Evolutionary conservation across 2,888 invertebrate species (phyloP), one percentile per base, ranked within the genome.

Genomic region (Cerastoderma edule): DNA sequence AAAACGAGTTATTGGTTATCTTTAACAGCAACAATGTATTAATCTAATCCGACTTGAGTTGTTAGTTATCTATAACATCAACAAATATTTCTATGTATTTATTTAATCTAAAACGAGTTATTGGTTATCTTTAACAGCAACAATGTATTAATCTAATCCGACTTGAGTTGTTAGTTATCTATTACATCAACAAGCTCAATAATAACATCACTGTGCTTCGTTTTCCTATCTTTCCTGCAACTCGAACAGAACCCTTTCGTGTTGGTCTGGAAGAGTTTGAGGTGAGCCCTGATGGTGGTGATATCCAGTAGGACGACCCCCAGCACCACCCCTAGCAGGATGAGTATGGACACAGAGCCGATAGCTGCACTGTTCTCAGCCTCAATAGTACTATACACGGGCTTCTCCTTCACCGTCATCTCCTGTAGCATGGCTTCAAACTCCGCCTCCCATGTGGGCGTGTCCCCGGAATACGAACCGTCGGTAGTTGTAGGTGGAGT

Each of bases 261-360:
- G 27, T 71, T 71, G n/a, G 54, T 28, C 28, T 56, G 32, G 13
- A 71, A 44, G 56, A 71, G 70, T 33, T 48, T 60, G 33, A 64
- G 24, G 24, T 82, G 78, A 13, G 66, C 68, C 30, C 66, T 67
- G 30, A 82, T 73, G 2, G 78, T 81, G 28, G 33, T 64, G 5
- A 81, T 39, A 69, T 81, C 81, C 32, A 81, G 63, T 8, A 81
- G 48, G 22, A 81, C 68, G 8, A 81, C 56, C 1, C 81, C 81
- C n/a, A 69, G 32, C 8, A 81, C 57, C 13, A 75, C 73, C 5
- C 50, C 50, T n/a, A 72, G 35, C 19, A 81, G 48, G 63, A 81
- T 67, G 10, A 81, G 27, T 2, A 81, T 60, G 6, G 81, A 78
- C 4, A 78, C 71, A 13, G 75, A 67, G 0, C 81, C 81, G 27